These are phyloP conservation scores for Lontra canadensis DNA, from an alignment of 2,113 vertebrate genomes.

Conservation along the genomic window DNA sequence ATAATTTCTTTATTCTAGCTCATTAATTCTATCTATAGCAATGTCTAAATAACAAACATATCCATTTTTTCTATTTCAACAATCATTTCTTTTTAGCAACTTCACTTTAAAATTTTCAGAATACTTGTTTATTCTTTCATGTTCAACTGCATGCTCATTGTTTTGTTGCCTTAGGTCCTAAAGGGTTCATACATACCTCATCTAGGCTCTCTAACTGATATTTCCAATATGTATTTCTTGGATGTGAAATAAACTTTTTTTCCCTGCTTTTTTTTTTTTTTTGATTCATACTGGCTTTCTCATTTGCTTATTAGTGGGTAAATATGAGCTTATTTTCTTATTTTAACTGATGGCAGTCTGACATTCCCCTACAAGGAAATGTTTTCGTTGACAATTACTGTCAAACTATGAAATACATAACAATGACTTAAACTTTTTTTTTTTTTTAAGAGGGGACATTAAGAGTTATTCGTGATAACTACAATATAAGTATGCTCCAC, in stretches of 20 bases:
- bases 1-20: background rate
- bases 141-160: background rate
- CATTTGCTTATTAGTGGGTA: background rate
- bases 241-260: background rate
- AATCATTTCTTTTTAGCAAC: background rate
- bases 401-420: background rate
- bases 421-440: background rate
- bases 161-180: background rate
- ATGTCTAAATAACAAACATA: background rate
- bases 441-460: background rate
- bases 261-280: background rate
- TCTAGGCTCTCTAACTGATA: background rate
- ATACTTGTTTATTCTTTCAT: background rate
- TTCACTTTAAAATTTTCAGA: background rate
- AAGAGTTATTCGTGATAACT: background rate
- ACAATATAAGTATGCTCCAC: background rate
- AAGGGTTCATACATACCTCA: background rate
- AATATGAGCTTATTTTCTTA: background rate
- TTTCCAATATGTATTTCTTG: background rate
- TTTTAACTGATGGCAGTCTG: background rate
- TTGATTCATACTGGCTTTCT: background rate
- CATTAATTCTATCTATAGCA: conserved; percentile 2
- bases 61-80: background rate
- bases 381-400: background rate
- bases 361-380: background rate